Conservation (phyloP, 2,797 vertebrate species). For the Vireo griseus region DNA sequence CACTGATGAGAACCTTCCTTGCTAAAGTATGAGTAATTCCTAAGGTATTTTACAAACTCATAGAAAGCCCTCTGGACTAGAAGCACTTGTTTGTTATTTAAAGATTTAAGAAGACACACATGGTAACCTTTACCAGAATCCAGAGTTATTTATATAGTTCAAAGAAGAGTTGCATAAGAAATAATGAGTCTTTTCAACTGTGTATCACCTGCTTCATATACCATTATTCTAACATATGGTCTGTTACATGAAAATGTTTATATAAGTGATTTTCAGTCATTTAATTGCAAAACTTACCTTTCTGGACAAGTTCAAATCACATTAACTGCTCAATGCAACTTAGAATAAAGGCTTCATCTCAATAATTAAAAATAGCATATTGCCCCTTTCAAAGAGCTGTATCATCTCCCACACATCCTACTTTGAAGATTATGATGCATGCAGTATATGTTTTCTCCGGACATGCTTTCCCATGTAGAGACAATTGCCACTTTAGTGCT, state of each 20-base stretch:
- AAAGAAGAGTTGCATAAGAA: conserved; percentile 1
- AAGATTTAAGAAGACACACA: not conserved
- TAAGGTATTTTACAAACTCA: not conserved
- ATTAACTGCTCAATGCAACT: not conserved
- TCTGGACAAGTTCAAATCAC: not conserved
- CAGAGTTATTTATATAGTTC: not conserved
- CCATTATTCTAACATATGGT: not conserved
- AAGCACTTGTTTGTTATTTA: not conserved
- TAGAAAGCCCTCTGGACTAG: conserved; percentile 18
- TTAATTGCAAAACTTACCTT: conserved; percentile 1
- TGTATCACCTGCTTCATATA: not conserved
- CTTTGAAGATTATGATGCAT: conserved; percentile 27
- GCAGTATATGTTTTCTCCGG: not conserved
- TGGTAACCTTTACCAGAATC: conserved; percentile 22
- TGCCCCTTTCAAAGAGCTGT: not conserved
- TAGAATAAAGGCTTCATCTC: not conserved
- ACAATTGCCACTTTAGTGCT: not conserved
- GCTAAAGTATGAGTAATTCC: conserved; percentile 10
- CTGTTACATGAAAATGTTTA: not conserved
- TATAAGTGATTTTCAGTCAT: not conserved
- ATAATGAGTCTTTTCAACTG: not conserved
- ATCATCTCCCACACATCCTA: conserved; percentile 8
- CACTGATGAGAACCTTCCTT: not conserved
- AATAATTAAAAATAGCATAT: conserved; percentile 23
- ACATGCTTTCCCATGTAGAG: not conserved